Evolutionary conservation across 2,888 invertebrate genomes (phyloP).

Genomic region (Sarcophaga rosellei): DNA sequence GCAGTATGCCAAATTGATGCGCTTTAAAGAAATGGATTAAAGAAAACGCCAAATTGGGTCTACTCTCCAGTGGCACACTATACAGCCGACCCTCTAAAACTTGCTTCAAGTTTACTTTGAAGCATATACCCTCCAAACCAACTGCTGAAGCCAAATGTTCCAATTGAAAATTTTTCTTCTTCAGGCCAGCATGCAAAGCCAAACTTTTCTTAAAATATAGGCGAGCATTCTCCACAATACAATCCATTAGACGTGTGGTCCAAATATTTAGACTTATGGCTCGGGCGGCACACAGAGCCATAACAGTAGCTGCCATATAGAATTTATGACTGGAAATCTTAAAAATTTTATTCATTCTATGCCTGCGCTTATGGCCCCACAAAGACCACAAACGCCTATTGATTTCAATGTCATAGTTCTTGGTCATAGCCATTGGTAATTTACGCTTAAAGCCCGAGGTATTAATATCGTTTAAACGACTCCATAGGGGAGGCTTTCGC

Average conservation of each 20-base stretch:
- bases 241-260: slow-evolving; percentile 85
- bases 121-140: slow-evolving; percentile 83
- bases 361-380: slow-evolving; percentile 82
- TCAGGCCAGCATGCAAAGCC: background rate
- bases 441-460: slow-evolving; percentile 56
- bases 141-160: slow-evolving; percentile 5
- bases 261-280: slow-evolving; percentile 85
- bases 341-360: background rate
- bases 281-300: slow-evolving; percentile 69
- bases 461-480: slow-evolving; percentile 57
- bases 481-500: slow-evolving; percentile 52
- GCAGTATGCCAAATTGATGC: slow-evolving; percentile 83
- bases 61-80: slow-evolving; percentile 75
- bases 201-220: slow-evolving; percentile 73
- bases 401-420: slow-evolving; percentile 85
- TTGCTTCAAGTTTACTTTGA: slow-evolving; percentile 83
- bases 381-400: slow-evolving; percentile 86
- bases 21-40: slow-evolving; percentile 84
- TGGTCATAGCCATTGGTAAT: slow-evolving; percentile 52
- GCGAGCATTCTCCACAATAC: slow-evolving; percentile 84
- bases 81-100: slow-evolving; percentile 85
- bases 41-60: slow-evolving; percentile 85
- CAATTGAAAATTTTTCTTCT: slow-evolving; percentile 9
- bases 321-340: slow-evolving; percentile 83
- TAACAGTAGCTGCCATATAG: slow-evolving; percentile 80